These are phyloP conservation scores for Lethenteron reissneri DNA, from an alignment of 2,113 vertebrate genomes.

Conservation along the genomic window DNA sequence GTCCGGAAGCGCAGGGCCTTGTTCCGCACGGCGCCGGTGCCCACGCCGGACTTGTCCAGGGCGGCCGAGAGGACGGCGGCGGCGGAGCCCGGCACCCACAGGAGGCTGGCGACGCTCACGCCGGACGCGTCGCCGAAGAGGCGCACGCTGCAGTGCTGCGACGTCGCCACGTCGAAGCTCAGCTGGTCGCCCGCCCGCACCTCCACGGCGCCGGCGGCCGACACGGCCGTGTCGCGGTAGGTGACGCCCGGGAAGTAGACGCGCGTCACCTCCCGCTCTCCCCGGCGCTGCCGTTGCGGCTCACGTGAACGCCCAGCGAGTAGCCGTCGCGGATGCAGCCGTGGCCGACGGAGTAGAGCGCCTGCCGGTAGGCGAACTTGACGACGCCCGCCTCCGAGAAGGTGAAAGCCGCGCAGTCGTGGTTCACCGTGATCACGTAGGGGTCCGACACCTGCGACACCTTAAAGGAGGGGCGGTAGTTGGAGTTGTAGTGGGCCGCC, in stretches of 20 bases:
- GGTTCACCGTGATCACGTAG: conserved; percentile 37
- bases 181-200: conserved; percentile 32
- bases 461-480: conserved; percentile 41
- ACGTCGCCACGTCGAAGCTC: conserved; percentile 42
- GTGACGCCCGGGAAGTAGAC: conserved; percentile 50
- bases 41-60: conserved; percentile 32
- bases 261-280: conserved; percentile 26
- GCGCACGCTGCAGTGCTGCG: conserved; percentile 39
- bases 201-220: conserved; percentile 29
- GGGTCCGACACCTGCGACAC: conserved; percentile 40
- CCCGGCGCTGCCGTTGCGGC: conserved; percentile 28
- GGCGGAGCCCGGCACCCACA: conserved; percentile 44
- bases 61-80: conserved; percentile 36
- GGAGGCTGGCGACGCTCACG: conserved; percentile 41
- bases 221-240: conserved; percentile 53
- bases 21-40: conserved; percentile 46
- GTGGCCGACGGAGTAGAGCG: conserved; percentile 47
- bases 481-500: conserved; percentile 43
- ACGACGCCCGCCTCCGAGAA: conserved; percentile 47
- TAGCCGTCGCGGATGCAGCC: conserved; percentile 40
- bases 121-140: conserved; percentile 51
- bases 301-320: conserved; percentile 35
- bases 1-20: conserved; percentile 43
- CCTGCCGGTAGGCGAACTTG: conserved; percentile 51
- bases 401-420: conserved; percentile 39